Evolutionary conservation across 1,140 invertebrate species (phyloP).

Genomic region (Asbolus verrucosus): DNA sequence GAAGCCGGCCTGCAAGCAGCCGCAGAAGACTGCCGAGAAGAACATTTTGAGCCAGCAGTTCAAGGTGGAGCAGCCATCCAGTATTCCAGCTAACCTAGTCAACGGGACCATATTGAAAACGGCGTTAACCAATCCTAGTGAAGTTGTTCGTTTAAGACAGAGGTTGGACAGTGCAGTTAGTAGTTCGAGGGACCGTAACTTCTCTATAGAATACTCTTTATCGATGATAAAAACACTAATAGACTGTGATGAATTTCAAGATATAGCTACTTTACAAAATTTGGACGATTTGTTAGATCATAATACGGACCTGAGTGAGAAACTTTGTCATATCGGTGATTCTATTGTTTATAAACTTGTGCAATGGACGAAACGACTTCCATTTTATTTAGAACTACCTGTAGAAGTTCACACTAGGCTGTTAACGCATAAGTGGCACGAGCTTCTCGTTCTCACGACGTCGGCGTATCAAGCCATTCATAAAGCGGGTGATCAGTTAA

Average conservation of each 20-base stretch:
- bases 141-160: conserved; percentile 89
- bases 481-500: conserved; percentile 69
- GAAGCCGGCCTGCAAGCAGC: conserved; percentile 76
- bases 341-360: conserved; percentile 97
- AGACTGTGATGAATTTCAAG: conserved; percentile 95
- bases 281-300: conserved; percentile 91
- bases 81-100: conserved; percentile 78
- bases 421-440: conserved; percentile 97
- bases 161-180: conserved; percentile 87
- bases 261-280: conserved; percentile 91
- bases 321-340: conserved; percentile 94
- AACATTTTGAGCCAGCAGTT: conserved; percentile 65
- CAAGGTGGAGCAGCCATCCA: conserved; percentile 64
- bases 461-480: conserved; percentile 94
- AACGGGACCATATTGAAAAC: conserved; percentile 94
- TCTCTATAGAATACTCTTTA: conserved; percentile 83
- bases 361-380: conserved; percentile 97
- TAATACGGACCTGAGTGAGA: conserved; percentile 90
- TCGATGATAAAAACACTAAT: conserved; percentile 91
- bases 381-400: conserved; percentile 95
- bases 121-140: conserved; percentile 92
- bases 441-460: conserved; percentile 92
- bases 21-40: conserved; percentile 66
- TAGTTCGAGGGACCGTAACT: conserved; percentile 84
- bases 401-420: conserved; percentile 94